Evolutionary conservation across 2,113 vertebrate species (phyloP).

Genomic region (Natator depressus): DNA sequence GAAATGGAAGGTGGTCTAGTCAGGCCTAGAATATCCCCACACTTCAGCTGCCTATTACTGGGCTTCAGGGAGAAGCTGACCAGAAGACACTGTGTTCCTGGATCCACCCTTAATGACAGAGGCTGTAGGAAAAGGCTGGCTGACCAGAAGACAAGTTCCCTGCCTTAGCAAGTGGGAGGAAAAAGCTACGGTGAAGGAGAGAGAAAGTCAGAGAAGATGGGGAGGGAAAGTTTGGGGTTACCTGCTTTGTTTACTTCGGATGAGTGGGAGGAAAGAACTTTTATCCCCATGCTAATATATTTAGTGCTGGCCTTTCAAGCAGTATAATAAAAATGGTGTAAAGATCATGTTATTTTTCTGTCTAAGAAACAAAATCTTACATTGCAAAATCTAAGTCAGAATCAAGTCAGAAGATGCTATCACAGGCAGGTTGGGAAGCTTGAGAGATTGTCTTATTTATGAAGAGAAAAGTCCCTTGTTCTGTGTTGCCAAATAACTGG

Average conservation of each 20-base stretch:
- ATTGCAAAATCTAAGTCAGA: constrained; percentile 1
- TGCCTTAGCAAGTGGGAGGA: neutral
- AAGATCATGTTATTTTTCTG: neutral
- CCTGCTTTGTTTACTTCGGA: neutral
- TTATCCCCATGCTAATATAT: no score
- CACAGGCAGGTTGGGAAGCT: neutral
- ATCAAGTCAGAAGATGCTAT: neutral
- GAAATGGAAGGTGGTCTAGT: neutral
- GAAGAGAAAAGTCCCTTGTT: neutral
- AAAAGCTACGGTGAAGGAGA: neutral
- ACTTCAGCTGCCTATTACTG: neutral
- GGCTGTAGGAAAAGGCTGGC: neutral
- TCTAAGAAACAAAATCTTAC: neutral
- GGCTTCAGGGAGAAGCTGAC: neutral
- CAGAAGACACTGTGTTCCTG: neutral
- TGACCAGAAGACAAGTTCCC: neutral
- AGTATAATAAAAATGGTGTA: neutral
- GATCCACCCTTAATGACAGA: neutral
- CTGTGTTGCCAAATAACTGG: neutral
- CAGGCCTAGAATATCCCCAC: neutral
- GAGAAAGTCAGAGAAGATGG: neutral
- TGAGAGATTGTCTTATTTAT: neutral
- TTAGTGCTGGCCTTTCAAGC: neutral
- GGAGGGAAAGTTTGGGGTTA: neutral
- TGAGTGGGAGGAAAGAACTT: no score